A percentile compares a stretch with the other conserved stretches of the same genome.
These are phyloP conservation scores for Pseudopipra pipra DNA, from an alignment of 2,113 vertebrate species.

Conservation along the genomic window DNA sequence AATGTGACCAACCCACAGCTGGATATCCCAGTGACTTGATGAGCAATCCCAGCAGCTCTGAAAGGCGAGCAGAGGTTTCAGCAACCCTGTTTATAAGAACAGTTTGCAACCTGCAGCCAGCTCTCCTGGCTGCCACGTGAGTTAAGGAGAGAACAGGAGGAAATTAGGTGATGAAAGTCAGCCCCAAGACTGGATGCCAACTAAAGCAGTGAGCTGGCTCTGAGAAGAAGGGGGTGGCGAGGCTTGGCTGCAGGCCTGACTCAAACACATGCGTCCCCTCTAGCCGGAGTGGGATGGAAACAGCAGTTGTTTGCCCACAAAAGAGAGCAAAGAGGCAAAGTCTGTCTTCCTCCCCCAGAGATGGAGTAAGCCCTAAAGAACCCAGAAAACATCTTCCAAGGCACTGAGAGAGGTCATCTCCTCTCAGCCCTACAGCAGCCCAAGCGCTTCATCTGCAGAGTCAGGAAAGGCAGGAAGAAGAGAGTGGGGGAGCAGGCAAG, in stretches of 20 bases:
- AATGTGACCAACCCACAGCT: not conserved
- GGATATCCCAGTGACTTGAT: not conserved
- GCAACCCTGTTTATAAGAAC: slow-evolving; percentile 31
- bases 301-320: slow-evolving; percentile 23
- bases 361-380: not conserved
- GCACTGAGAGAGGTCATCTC: not conserved
- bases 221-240: slow-evolving; percentile 15
- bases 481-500: not conserved
- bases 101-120: slow-evolving; percentile 54
- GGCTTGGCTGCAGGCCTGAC: slow-evolving; percentile 31
- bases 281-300: slow-evolving; percentile 6
- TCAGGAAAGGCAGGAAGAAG: not conserved
- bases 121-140: slow-evolving; percentile 50
- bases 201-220: slow-evolving; percentile 60
- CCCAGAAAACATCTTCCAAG: not conserved
- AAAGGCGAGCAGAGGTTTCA: slow-evolving; percentile 22
- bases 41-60: not conserved
- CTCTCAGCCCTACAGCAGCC: not conserved
- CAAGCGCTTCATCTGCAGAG: not conserved
- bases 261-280: not conserved
- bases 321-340: not conserved
- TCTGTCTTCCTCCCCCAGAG: not conserved
- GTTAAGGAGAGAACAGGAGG: slow-evolving; percentile 62
- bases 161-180: slow-evolving; percentile 68
- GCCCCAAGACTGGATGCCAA: slow-evolving; percentile 58